Evolutionary conservation across 1,140 invertebrate species (phyloP).

Genomic region (Dryas iulia): DNA sequence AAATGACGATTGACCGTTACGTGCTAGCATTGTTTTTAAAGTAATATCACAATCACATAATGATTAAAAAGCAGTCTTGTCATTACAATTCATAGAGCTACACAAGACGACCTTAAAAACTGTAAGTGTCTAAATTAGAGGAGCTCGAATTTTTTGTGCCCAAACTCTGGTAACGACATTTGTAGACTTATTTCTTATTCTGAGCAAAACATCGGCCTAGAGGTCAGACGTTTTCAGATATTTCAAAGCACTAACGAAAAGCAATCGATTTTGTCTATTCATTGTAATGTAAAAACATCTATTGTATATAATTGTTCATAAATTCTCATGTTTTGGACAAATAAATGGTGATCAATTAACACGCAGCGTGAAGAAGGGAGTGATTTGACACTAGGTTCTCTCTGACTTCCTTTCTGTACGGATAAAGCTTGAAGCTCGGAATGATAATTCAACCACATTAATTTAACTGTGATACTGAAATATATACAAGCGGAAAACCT

Average conservation of each 20-base stretch:
- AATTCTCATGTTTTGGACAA: too few species aligned
- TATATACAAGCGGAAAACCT: too few species aligned
- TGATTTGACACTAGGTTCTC: too few species aligned
- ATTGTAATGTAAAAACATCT: not conserved
- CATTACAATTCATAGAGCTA: not conserved
- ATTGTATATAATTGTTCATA: not conserved
- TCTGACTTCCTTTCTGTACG: too few species aligned
- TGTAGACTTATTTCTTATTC: conserved; percentile 37
- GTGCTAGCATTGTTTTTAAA: not conserved
- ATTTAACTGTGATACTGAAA: too few species aligned
- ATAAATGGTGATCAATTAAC: too few species aligned
- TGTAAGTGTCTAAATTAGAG: not conserved
- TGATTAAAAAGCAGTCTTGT: not conserved
- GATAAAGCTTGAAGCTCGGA: too few species aligned
- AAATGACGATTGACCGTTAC: too few species aligned
- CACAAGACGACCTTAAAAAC: not conserved
- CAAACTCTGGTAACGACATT: conserved; percentile 14
- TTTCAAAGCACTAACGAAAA: conserved; percentile 12
- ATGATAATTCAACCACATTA: too few species aligned
- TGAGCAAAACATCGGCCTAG: conserved; percentile 26
- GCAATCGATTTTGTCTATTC: conserved; percentile 21
- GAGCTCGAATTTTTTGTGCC: conserved; percentile 17
- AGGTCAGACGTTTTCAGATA: conserved; percentile 38
- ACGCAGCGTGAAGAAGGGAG: too few species aligned
- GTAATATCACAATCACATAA: not conserved